These are phyloP conservation scores for Rhynchotus rufescens DNA, from an alignment of 2,797 vertebrate species.

Conservation along the genomic window DNA sequence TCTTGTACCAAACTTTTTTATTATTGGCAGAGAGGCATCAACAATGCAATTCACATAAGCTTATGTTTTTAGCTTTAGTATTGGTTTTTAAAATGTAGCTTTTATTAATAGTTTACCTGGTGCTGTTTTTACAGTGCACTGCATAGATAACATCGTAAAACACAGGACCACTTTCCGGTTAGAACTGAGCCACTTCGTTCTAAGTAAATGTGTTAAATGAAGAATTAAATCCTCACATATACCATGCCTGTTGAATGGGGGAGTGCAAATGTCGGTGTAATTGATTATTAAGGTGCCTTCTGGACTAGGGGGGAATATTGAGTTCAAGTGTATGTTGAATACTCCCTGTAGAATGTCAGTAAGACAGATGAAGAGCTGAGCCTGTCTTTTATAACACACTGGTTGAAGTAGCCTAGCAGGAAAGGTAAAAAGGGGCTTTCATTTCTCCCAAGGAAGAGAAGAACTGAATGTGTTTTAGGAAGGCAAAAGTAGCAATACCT, in stretches of 20 bases:
- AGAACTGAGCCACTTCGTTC: neutral
- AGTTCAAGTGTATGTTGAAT: neutral
- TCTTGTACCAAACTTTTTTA: neutral
- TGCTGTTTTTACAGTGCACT: neutral
- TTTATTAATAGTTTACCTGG: neutral
- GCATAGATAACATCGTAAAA: neutral
- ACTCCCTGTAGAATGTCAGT: accelerated
- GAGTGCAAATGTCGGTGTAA: neutral
- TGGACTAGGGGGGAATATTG: neutral
- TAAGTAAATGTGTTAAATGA: neutral
- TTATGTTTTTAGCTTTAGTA: neutral
- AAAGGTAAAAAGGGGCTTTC: neutral
- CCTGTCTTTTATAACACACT: neutral
- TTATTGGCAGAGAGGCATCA: neutral
- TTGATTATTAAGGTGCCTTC: neutral
- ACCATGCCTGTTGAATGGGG: neutral
- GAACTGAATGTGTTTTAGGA: neutral
- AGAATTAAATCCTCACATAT: neutral
- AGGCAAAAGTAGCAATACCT: neutral
- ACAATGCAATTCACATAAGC: neutral
- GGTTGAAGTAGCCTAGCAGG: neutral
- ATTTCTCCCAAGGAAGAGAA: neutral
- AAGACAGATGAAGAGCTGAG: neutral
- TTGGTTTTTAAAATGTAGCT: neutral
- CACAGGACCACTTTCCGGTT: neutral